Evolutionary conservation across 2,888 invertebrate species (phyloP), one percentile per base, ranked within the genome.

Genomic region (Thymelicus lineola): DNA sequence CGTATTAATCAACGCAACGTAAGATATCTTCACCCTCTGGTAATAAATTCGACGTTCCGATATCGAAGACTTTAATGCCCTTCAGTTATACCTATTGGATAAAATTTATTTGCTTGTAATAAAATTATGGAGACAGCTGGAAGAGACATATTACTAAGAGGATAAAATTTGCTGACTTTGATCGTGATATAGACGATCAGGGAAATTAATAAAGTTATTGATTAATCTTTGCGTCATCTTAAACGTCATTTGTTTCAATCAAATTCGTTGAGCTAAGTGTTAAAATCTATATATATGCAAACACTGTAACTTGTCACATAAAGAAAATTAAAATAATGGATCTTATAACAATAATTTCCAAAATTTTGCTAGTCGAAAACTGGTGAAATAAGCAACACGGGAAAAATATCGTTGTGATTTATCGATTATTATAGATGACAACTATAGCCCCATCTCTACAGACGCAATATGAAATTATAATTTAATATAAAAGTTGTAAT

Each of bases 11-110:
- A 66, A 71, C 57, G 62, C 66, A 12, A 17, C 45, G 60, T 42
- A 68, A 65, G 58, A 58, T 66, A 65, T 68, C 67, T 71, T 67
- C 68, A 65, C 59, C 45, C 53, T 59, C 46, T n/a, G 46, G 57
- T 35, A 60, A 68, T 72, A 72, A 72, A 72, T 69, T 65, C 66
- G 50, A 69, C 61, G 60, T 62, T 9, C 48, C 50, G 57, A 68
- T 72, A 72, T 69, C 57, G 17, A 38, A n/a, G 46, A 60, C 68
- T 62, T 69, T 69, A 66, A 61, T 53, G 45, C 36, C 50, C 12
- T 58, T 48, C 53, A 65, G 65, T 53, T 20, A 53, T 57, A 65
- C 58, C 57, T 65, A 55, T 15, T 42, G 14, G 35, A 46, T 45
- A n/a, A 17, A 45, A 62, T 58, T 65, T 65, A 65, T 58, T 42